Evolutionary conservation across 2,888 invertebrate genomes (phyloP), one percentile per base, ranked within the genome.

Genomic region (Plebejus argus): DNA sequence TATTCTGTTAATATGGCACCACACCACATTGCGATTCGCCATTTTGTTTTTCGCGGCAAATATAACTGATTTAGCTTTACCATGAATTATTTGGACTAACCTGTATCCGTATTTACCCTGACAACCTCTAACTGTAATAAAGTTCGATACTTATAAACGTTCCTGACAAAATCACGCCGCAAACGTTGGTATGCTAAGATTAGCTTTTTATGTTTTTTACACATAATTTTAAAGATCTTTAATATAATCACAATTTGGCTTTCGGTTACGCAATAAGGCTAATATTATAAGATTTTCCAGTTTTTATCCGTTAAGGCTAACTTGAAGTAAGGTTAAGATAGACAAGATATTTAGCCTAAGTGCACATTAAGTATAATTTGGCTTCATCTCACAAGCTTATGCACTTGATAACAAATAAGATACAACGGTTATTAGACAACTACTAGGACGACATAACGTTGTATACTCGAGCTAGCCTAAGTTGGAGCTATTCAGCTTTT

Each of bases 311-410:
- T 20, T 20, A 20, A 20, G 23, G 61, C 23, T 61, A 61, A 23
- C 23, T 23, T 61, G 61, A 23, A 61, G 4, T 61, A 20, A 61
- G 61, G 10, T 61, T 61, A 61, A 1, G n/a, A 2, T 61, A 61
- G 10, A 61, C 61, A 61, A 61, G 61, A 61, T 61, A 20, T 58
- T 58, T 58, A 61, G 61, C 61, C 61, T 61, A 61, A 61, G 61
- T 61, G 61, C 61, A 23, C 4, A 12, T 61, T 61, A 61, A 20
- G 61, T 61, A 61, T 61, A 61, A 61, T 61, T 61, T 61, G 61
- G 23, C 23, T 61, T 61, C 61, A 61, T 20, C 61, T 61, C 12
- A 23, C 20, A 61, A 61, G 61, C 61, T 23, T 58, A 56, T 8
- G 58, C 58, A 58, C 58, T 20, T 4, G 23, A 61, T 61, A 23